Evolutionary conservation across 2,113 vertebrate genomes (phyloP).

Genomic region (Fulica atra): DNA sequence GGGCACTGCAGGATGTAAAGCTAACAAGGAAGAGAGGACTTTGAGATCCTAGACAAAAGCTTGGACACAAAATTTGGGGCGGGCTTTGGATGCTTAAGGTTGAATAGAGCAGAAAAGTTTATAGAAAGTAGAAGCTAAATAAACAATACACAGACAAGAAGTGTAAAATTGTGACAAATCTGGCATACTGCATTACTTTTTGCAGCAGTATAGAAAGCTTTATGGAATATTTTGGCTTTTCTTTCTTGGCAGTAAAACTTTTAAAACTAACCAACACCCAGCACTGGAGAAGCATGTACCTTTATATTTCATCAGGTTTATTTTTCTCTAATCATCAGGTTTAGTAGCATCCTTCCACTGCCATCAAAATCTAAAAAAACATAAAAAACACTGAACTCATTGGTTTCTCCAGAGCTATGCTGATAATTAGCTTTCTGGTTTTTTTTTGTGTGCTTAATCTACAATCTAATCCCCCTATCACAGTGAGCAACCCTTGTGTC

Average conservation of each 20-base stretch:
- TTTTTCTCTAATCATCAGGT: neutral
- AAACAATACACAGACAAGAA: neutral
- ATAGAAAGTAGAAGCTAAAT: neutral
- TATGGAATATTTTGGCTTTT: neutral
- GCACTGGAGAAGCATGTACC: neutral
- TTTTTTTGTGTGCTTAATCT: neutral
- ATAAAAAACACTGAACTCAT: neutral
- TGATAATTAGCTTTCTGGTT: neutral
- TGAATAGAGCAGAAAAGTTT: neutral
- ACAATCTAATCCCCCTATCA: neutral
- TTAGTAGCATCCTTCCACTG: neutral
- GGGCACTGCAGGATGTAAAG: neutral
- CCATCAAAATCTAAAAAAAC: neutral
- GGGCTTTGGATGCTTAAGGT: neutral
- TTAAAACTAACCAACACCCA: neutral
- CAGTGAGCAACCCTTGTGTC: neutral
- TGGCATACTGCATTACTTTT: neutral
- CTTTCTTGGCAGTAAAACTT: neutral
- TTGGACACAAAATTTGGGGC: neutral
- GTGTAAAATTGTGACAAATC: neutral
- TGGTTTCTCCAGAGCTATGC: neutral
- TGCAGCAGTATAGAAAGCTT: neutral
- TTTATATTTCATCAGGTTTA: constrained; percentile 46
- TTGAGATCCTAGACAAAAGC: neutral
- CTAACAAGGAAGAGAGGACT: neutral